phyloP scores from a whole-genome alignment of 2,113 vertebrate genomes.

The Lipophrys pholis region DNA sequence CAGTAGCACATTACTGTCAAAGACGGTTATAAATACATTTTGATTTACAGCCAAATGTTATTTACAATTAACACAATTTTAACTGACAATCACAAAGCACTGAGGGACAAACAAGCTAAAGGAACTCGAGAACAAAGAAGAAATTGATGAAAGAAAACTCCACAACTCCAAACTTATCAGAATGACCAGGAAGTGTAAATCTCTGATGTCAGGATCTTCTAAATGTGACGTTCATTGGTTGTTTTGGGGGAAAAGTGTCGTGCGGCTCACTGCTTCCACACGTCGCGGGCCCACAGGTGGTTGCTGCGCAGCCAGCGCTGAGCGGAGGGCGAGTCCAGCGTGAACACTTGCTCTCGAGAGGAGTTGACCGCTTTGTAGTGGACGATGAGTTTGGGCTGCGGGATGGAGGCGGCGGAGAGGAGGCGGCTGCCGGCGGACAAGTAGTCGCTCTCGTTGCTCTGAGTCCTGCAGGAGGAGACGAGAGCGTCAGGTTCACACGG shows the following conservation, averaged over 20 bases:
- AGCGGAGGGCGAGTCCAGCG: conserved; percentile 84
- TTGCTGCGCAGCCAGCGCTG: conserved; percentile 90
- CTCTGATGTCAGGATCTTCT: conserved; percentile 5
- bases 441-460: conserved; percentile 82
- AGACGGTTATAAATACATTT: conserved; percentile 42
- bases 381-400: conserved; percentile 89
- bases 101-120: conserved; percentile 11
- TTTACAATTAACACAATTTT: conserved; percentile 33
- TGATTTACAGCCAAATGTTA: conserved; percentile 44
- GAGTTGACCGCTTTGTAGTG: conserved; percentile 86
- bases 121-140: conserved; percentile 28
- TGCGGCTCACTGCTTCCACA: conserved; percentile 78
- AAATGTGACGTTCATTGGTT: conserved; percentile 10
- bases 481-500: not conserved
- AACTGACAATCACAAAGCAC: conserved; percentile 6
- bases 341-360: conserved; percentile 89
- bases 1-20: conserved; percentile 48
- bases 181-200: conserved; percentile 6
- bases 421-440: conserved; percentile 85
- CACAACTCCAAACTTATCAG: not conserved
- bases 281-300: conserved; percentile 89
- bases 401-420: conserved; percentile 85
- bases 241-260: not conserved
- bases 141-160: not conserved
- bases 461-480: conserved; percentile 58